These are phyloP conservation scores for Psittacula cyanocephala DNA, from an alignment of 2,113 vertebrate genomes.

Conservation along the genomic window DNA sequence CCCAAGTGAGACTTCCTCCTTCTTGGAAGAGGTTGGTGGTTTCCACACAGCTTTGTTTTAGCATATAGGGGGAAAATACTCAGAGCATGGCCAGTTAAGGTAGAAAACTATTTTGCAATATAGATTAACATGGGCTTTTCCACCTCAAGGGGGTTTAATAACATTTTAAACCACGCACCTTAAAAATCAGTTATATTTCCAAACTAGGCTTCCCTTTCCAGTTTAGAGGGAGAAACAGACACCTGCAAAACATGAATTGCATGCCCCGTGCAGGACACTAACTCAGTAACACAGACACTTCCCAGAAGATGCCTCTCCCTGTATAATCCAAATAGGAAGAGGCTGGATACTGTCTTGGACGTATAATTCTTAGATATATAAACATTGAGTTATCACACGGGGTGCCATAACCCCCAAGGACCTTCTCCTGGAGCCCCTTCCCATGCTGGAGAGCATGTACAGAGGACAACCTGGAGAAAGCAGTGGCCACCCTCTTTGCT, in stretches of 20 bases:
- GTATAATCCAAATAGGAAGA: not conserved
- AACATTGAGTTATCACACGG: not conserved
- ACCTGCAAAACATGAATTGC: not conserved
- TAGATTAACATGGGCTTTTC: not conserved
- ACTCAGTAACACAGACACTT: not conserved
- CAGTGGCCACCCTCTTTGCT: not conserved
- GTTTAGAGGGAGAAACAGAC: not conserved
- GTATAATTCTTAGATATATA: not conserved
- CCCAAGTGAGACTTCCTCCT: not conserved
- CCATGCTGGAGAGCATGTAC: accelerated
- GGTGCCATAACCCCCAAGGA: not conserved
- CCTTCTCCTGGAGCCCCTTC: not conserved
- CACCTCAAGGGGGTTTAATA: not conserved
- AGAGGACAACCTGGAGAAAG: not conserved
- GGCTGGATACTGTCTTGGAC: not conserved
- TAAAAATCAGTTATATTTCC: not conserved
- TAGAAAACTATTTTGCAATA: not conserved
- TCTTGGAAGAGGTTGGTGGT: not conserved
- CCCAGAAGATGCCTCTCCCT: not conserved
- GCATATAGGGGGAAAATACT: not conserved
- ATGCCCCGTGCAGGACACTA: not conserved
- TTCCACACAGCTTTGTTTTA: not conserved
- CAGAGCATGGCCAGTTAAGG: not conserved
- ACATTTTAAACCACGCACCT: not conserved
- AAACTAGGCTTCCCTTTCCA: not conserved